A percentile compares a stretch with the other conserved stretches of the same genome.
Conservation (phyloP, 1,140 invertebrate species). For the Eriosoma lanigerum region DNA sequence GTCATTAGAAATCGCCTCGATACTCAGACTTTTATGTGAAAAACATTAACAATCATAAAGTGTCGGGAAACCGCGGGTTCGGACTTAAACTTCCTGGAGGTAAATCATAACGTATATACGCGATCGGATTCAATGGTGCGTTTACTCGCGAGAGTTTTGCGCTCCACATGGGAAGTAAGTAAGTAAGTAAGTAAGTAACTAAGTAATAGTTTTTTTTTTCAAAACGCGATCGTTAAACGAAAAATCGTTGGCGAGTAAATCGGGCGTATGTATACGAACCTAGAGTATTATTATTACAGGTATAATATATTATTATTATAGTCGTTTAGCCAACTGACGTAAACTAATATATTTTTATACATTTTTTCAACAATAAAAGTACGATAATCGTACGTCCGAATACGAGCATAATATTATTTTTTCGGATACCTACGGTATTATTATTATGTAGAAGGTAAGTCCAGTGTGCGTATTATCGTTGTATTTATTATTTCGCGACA, state of each 20-base stretch:
- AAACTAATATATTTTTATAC: too few relatives aligned
- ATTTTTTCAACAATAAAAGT: too few relatives aligned
- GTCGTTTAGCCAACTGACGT: too few relatives aligned
- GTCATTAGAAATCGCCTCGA: too few relatives aligned
- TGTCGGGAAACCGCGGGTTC: neutral
- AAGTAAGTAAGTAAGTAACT: too few relatives aligned
- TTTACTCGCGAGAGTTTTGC: neutral
- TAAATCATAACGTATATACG: conserved; percentile 1
- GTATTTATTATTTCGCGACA: too few relatives aligned
- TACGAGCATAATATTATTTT: neutral
- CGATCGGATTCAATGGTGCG: conserved; percentile 13
- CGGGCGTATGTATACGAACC: neutral
- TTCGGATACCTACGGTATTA: neutral
- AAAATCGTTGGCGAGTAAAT: conserved; percentile 25
- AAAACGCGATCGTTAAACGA: conserved; percentile 4
- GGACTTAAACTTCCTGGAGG: conserved; percentile 9
- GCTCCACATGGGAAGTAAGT: too few relatives aligned
- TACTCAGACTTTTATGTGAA: neutral
- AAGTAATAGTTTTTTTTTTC: conserved; percentile 33
- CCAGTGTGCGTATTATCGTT: neutral
- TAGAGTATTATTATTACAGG: neutral
- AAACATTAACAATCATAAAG: neutral
- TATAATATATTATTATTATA: too few relatives aligned
- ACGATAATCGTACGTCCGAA: neutral
- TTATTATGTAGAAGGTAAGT: too few relatives aligned